Percentiles rank a stretch among this genome's conserved stretches.
phyloP scores from a whole-genome alignment of 2,113 vertebrate species.

The Phylloscopus whistleri region DNA sequence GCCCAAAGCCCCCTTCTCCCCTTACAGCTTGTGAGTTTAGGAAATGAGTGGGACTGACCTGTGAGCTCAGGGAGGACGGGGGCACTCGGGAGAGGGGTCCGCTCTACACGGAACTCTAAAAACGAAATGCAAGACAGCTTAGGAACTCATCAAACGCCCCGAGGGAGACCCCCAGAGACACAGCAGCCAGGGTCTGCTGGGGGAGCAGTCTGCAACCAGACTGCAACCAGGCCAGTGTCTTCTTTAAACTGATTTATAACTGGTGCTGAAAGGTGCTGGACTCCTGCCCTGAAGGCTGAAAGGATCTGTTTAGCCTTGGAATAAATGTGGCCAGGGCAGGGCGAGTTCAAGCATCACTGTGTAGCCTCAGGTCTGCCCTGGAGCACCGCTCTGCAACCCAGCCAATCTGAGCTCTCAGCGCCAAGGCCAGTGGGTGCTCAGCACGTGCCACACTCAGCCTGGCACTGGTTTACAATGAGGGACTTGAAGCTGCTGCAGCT shows the following conservation, averaged over 20 bases:
- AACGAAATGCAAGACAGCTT: constrained; percentile 88
- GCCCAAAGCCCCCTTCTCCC: constrained; percentile 64
- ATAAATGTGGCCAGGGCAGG: neutral
- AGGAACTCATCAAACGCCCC: constrained; percentile 58
- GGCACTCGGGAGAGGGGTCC: constrained; percentile 99
- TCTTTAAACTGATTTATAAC: constrained; percentile 10
- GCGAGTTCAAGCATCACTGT: neutral
- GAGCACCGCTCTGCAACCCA: rapidly evolving
- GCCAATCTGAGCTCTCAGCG: neutral
- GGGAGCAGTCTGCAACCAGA: neutral
- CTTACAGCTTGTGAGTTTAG: constrained; percentile 81
- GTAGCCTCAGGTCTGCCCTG: neutral
- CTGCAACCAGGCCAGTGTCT: neutral
- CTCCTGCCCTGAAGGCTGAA: neutral
- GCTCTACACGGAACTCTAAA: constrained; percentile 99
- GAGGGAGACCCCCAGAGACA: constrained; percentile 22
- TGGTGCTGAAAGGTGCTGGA: constrained; percentile 57
- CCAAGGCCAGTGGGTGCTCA: neutral
- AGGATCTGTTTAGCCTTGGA: neutral
- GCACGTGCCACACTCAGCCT: neutral
- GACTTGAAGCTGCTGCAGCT: neutral
- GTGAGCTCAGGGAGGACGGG: constrained; percentile 99
- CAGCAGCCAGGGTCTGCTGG: neutral
- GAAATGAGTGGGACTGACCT: constrained; percentile 89
- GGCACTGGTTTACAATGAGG: neutral